These are phyloP conservation scores for Sebastes umbrosus DNA, from an alignment of 2,797 vertebrate genomes.

Conservation along the genomic window DNA sequence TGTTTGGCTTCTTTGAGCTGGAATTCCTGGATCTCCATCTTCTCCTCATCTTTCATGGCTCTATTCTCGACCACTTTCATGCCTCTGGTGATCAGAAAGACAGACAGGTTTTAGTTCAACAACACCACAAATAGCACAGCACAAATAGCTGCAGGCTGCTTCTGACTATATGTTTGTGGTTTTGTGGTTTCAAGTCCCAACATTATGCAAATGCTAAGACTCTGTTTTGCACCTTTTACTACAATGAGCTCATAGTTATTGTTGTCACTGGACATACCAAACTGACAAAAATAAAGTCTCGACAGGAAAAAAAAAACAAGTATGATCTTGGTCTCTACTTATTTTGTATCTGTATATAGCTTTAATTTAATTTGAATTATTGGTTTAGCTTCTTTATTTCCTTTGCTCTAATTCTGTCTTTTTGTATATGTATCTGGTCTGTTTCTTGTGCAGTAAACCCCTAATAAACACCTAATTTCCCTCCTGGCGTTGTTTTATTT, in stretches of 20 bases:
- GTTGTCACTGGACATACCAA: too few relatives aligned
- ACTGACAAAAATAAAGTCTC: too few relatives aligned
- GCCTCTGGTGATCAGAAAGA: conserved; percentile 80
- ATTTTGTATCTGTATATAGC: background rate
- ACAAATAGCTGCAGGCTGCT: background rate
- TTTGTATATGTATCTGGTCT: background rate
- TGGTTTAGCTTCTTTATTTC: background rate
- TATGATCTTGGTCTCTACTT: background rate
- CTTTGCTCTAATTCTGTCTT: too few relatives aligned
- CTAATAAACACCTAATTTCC: background rate
- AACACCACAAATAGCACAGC: background rate
- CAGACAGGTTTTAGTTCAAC: background rate
- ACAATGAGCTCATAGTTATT: background rate
- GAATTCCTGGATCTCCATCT: conserved; percentile 98
- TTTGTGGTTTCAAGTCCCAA: background rate
- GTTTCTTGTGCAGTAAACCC: background rate
- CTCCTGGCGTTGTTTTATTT: background rate
- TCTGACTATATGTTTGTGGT: background rate
- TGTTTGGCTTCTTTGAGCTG: conserved; percentile 98
- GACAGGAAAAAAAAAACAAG: background rate
- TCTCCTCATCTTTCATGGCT: conserved; percentile 98
- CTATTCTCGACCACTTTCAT: conserved; percentile 99
- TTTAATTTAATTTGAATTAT: background rate
- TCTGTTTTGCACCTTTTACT: background rate
- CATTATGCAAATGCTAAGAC: background rate